Conservation (phyloP, 2,113 vertebrate species). For the Eulacestoma nigropectus region DNA sequence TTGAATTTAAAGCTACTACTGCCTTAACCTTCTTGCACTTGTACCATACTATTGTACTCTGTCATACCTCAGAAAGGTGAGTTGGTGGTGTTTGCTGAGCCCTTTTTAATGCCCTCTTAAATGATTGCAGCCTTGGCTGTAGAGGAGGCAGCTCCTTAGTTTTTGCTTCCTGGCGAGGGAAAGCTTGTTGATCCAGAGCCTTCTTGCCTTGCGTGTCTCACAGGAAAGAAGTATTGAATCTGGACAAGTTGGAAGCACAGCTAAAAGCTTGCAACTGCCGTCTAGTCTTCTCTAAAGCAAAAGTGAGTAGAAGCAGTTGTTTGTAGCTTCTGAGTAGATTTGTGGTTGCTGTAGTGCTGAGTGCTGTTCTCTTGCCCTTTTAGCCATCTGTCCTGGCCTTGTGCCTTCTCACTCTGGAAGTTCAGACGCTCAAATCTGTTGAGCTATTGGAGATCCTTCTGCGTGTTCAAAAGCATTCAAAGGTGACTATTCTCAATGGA, state of each 20-base stretch:
- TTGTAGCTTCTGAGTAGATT: not conserved
- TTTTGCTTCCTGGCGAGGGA: rapidly evolving
- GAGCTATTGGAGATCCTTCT: constrained; percentile 87
- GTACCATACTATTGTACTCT: constrained; percentile 85
- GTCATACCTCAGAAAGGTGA: constrained; percentile 87
- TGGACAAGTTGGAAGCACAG: constrained; percentile 94
- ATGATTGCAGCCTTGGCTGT: not conserved
- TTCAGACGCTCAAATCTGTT: constrained; percentile 81
- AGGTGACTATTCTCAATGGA: constrained; percentile 65
- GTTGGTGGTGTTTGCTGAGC: not conserved
- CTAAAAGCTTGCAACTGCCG: constrained; percentile 95
- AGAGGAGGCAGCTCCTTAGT: not conserved
- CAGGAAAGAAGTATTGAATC: constrained; percentile 86
- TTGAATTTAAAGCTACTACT: constrained; percentile 92
- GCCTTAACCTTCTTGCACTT: constrained; percentile 98
- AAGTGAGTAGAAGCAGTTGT: constrained; percentile 75
- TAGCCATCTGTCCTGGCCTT: constrained; percentile 93
- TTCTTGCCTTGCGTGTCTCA: constrained; percentile 7
- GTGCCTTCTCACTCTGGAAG: constrained; percentile 90
- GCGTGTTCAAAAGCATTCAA: constrained; percentile 88
- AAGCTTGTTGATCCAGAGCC: not conserved
- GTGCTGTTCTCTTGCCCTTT: not conserved
- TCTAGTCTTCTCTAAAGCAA: constrained; percentile 93
- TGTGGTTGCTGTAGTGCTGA: not conserved
- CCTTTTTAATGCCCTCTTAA: not conserved